Evolutionary conservation across 2,113 vertebrate genomes (phyloP).

Genomic region (Rana temporaria): DNA sequence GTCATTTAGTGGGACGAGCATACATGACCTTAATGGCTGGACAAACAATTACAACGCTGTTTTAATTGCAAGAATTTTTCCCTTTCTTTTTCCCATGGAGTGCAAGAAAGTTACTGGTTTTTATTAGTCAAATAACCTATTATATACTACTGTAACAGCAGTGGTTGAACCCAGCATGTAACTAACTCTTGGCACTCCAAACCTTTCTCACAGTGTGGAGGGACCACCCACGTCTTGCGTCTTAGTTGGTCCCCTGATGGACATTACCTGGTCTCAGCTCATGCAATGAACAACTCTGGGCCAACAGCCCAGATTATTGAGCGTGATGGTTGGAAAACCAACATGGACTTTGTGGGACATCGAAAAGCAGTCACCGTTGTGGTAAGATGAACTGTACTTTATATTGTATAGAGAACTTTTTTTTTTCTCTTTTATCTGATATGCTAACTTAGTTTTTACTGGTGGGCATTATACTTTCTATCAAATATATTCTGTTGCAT

Average conservation of each 20-base stretch:
- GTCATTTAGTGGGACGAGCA: not conserved
- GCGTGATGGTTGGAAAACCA: conserved; percentile 96
- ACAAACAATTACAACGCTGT: no score
- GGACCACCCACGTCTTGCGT: conserved; percentile 94
- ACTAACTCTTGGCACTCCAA: not conserved
- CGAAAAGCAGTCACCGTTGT: conserved; percentile 97
- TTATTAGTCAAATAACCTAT: no score
- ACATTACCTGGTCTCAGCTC: conserved; percentile 96
- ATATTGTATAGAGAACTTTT: not conserved
- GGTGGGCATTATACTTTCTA: no score
- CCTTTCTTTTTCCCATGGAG: no score
- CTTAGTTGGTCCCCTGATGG: conserved; percentile 98
- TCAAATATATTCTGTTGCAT: no score
- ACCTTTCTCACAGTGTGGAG: conserved; percentile 82
- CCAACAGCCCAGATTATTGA: conserved; percentile 98
- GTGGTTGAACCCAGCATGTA: no score
- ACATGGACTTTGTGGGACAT: conserved; percentile 99
- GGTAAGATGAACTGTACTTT: conserved; percentile 73
- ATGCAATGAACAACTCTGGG: conserved; percentile 99
- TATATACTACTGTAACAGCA: no score
- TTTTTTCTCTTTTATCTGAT: not conserved
- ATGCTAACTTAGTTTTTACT: no score
- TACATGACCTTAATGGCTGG: no score
- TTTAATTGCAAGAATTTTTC: no score
- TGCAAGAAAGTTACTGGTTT: no score